Evolutionary conservation across 1,140 invertebrate species (phyloP).

Genomic region (Hormaphis cornu): DNA sequence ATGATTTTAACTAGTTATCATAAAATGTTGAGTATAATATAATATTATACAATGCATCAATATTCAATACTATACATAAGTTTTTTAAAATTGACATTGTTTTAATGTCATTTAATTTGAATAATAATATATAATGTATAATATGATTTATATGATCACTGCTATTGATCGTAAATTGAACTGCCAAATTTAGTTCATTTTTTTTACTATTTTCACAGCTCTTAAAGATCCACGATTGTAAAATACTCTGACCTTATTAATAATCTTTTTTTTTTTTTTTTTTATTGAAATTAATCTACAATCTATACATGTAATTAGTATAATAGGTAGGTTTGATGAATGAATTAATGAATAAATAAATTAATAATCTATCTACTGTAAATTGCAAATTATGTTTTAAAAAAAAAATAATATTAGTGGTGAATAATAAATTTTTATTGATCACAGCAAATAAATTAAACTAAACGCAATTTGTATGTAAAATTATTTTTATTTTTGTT

Average conservation of each 20-base stretch:
- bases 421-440: conserved; percentile 5
- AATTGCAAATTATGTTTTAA: background rate
- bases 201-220: background rate
- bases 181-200: conserved; percentile 1
- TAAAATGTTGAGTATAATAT: background rate
- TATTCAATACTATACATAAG: no score
- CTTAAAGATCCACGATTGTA: background rate
- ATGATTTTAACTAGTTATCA: conserved; percentile 5
- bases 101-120: conserved; percentile 17
- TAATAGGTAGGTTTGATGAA: no score
- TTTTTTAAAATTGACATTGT: conserved; percentile 4
- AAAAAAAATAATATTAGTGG: conserved; percentile 10
- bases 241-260: conserved; percentile 11
- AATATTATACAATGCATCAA: background rate
- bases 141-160: conserved; percentile 1
- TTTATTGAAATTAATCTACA: no score
- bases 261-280: no score
- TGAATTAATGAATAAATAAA: no score
- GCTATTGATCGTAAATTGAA: conserved; percentile 11
- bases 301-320: no score
- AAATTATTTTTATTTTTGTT: conserved; percentile 2
- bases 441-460: conserved; percentile 10
- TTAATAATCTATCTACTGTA: no score
- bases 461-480: background rate
- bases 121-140: background rate